phyloP scores from a whole-genome alignment of 2,113 vertebrate genomes.

The Sceloporus undulatus region DNA sequence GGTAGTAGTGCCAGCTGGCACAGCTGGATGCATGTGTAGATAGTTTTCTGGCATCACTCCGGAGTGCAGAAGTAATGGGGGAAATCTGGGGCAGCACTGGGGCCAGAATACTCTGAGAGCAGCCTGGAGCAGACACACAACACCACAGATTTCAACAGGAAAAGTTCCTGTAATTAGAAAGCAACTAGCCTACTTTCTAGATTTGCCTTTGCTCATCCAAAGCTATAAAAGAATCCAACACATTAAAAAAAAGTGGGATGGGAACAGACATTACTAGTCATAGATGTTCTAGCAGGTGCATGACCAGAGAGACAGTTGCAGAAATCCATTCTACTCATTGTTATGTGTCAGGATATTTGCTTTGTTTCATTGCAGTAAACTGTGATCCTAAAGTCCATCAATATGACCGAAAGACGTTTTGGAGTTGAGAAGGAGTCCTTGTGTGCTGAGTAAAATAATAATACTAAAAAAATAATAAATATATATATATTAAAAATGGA shows the following conservation, averaged over 20 bases:
- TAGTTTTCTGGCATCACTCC: too few species aligned
- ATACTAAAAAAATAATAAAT: slow-evolving; percentile 37
- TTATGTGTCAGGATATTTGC: slow-evolving; percentile 92
- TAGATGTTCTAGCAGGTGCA: slow-evolving; percentile 79
- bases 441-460: slow-evolving; percentile 75
- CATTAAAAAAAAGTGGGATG: slow-evolving; percentile 56
- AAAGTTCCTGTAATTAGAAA: slow-evolving; percentile 65
- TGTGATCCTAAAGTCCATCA: slow-evolving; percentile 95
- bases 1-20: too few species aligned
- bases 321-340: slow-evolving; percentile 90
- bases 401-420: slow-evolving; percentile 90
- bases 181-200: slow-evolving; percentile 83
- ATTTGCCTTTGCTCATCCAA: slow-evolving; percentile 87
- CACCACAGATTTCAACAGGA: slow-evolving; percentile 34
- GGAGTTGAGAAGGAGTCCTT: slow-evolving; percentile 85
- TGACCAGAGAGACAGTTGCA: slow-evolving; percentile 84
- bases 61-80: too few species aligned
- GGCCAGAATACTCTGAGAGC: too few species aligned
- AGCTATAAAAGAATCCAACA: slow-evolving; percentile 57
- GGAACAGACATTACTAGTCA: slow-evolving; percentile 48
- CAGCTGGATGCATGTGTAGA: too few species aligned
- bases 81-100: too few species aligned
- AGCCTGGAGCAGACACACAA: too few species aligned
- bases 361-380: slow-evolving; percentile 97
- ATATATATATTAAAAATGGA: slow-evolving; percentile 58